These are phyloP conservation scores for Leptoclinus maculatus DNA, from an alignment of 2,797 vertebrate genomes.

Conservation along the genomic window DNA sequence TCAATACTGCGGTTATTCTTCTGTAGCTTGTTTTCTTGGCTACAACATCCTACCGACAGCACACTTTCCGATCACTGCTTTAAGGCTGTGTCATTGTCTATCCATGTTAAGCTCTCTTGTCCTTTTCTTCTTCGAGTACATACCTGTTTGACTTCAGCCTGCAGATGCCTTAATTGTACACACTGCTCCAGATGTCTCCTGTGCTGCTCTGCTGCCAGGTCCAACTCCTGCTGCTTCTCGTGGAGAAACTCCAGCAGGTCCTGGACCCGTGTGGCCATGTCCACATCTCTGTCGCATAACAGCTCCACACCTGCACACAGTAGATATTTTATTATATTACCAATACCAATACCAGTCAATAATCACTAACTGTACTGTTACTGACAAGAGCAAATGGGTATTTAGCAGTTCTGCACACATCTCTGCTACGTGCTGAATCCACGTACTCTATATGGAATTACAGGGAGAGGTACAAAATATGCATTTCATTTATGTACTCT, in stretches of 20 bases:
- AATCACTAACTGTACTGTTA: neutral
- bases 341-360: neutral
- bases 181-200: constrained; percentile 97
- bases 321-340: neutral
- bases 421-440: neutral
- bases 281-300: constrained; percentile 96
- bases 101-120: neutral
- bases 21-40: neutral
- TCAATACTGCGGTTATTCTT: neutral
- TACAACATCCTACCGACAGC: neutral
- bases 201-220: constrained; percentile 94
- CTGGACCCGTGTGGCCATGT: constrained; percentile 98
- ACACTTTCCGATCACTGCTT: neutral
- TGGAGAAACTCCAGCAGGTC: constrained; percentile 98
- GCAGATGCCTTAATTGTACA: constrained; percentile 94
- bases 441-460: neutral
- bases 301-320: constrained; percentile 91
- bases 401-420: neutral
- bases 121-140: neutral
- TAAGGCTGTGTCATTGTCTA: neutral
- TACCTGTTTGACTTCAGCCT: constrained; percentile 99
- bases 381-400: neutral
- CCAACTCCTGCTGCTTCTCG: constrained; percentile 99
- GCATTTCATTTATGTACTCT: neutral
- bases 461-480: neutral